Evolutionary conservation across 1,140 invertebrate genomes (phyloP).

Genomic region (Ooceraea biroi): DNA sequence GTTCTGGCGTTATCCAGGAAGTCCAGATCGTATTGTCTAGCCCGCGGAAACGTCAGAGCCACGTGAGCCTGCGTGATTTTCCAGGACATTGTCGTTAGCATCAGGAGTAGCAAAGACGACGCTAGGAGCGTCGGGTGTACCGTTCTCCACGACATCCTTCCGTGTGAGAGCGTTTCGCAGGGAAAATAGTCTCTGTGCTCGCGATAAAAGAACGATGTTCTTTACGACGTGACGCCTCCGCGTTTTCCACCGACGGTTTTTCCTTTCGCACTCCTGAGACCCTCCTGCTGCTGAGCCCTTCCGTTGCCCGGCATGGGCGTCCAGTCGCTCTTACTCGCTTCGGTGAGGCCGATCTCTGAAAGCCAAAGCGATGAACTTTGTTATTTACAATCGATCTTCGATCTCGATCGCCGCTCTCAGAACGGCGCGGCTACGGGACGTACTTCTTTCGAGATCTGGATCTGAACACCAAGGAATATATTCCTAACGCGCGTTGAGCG

Average conservation of each 20-base stretch:
- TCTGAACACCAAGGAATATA: not conserved
- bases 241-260: constrained; percentile 39
- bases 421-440: not conserved
- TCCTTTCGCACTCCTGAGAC: constrained; percentile 59
- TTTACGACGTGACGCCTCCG: constrained; percentile 29
- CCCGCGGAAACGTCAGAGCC: constrained; percentile 94
- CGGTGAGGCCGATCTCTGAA: constrained; percentile 65
- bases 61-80: constrained; percentile 88
- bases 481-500: not conserved
- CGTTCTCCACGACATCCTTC: constrained; percentile 66
- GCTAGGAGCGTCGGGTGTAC: constrained; percentile 55
- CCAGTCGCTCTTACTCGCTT: constrained; percentile 52
- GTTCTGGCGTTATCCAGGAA: constrained; percentile 97
- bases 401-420: constrained; percentile 18
- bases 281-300: constrained; percentile 58
- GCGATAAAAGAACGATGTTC: constrained; percentile 12
- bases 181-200: constrained; percentile 8
- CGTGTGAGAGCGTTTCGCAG: constrained; percentile 37
- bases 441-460: constrained; percentile 1
- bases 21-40: constrained; percentile 95
- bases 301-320: constrained; percentile 68
- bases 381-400: constrained; percentile 50
- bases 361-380: constrained; percentile 53
- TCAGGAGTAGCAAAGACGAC: constrained; percentile 58
- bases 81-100: constrained; percentile 72